Base-by-base conservation (phyloP, 2,113 vertebrate genomes). In the Argyrosomus japonicus region DNA sequence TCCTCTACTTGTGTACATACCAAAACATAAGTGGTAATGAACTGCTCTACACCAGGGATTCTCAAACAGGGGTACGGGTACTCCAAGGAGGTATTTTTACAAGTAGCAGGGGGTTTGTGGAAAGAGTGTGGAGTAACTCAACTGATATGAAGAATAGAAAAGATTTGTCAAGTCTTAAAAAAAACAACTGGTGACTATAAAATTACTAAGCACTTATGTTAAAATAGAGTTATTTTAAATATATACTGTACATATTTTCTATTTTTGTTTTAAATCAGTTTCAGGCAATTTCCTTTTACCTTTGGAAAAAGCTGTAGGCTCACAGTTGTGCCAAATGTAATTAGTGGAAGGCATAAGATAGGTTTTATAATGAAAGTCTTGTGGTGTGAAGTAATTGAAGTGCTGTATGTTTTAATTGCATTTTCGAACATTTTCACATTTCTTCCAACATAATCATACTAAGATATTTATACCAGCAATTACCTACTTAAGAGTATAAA, bases 21-120 rank as follows among this genome's bases (percentile, higher is more conserved):
- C n/a, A 48, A 57, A 64, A 13, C 13, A 45, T 36, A 27, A 67
- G 64, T 48, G 69, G 68, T 68, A 62, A 77, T 62, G 25, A 73
- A 47, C 48, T 62, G 36, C 69, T 58, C 40, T 36, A 10, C 25
- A 27, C 23, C 54, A 75, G 19, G 21, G 58, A 68, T 67, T 40
- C 56, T 51, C 23, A 68, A 40, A 63, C 19, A 77, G 14, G 32
- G 47, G 0, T 68, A 32, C 1, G 12, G 23, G 75, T 6, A 50
- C 27, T 47, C 19, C 47, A 18, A 19, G 25, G 12, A 11, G 27
- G 18, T 32, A 14, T 0, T 32, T 32, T 32, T 32, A 32, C 6
- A 32, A 32, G 32, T 32, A 32, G 32, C 32, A 32, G 32, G 36
- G 36, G 7, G 36, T 2, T 40, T 40, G 15, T 56, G 21, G 5